Base-by-base conservation (phyloP, 1,140 invertebrate species). In the Bombus fervidus region DNA sequence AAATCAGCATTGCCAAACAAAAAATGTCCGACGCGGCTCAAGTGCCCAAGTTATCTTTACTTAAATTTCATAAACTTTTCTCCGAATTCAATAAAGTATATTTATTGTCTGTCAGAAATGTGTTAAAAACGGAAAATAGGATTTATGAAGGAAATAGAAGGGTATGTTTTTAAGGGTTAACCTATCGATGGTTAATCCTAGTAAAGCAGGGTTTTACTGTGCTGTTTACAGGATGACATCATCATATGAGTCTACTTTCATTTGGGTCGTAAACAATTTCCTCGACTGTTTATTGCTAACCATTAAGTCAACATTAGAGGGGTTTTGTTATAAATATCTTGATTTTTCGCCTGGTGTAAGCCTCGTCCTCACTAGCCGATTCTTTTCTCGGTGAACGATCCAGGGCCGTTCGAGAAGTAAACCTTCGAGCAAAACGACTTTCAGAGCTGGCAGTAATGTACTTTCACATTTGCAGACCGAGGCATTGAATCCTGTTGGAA, bases 391-490 rank as follows among this genome's bases (percentile, higher is more conserved):
- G 73, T 84, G 72, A 90, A 88, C 83, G 81, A 83, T 88, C 86
- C 89, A 91, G 86, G 89, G 89, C 89, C 89, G 71, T 72, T 90
- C 78, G 89, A 88, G 81, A 90, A 78, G 88, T 59, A 62, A 90
- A 89, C 89, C 89, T 91, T 91, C 89, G 81, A 91, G 81, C 81
- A 86, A 87, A 90, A 88, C 86, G 84, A 91, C 89, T 91, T 91
- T 91, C 89, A 90, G 89, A 90, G 74, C 86, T 72, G 84, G 83
- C 83, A 88, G 77, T 90, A 90, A 90, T 87, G 89, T 91, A 91
- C 89, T 91, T 91, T 91, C 89, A 91, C 89, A 90, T 91, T 91
- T 89, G 89, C 83, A 83, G 89, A 90, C 83, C 89, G 82, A 90
- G 83, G 89, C 86, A 90, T 91, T 88, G 88, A 90, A 90, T 90